These are phyloP conservation scores for Aviceda subcristata DNA, from an alignment of 2,113 vertebrate species.

Conservation along the genomic window DNA sequence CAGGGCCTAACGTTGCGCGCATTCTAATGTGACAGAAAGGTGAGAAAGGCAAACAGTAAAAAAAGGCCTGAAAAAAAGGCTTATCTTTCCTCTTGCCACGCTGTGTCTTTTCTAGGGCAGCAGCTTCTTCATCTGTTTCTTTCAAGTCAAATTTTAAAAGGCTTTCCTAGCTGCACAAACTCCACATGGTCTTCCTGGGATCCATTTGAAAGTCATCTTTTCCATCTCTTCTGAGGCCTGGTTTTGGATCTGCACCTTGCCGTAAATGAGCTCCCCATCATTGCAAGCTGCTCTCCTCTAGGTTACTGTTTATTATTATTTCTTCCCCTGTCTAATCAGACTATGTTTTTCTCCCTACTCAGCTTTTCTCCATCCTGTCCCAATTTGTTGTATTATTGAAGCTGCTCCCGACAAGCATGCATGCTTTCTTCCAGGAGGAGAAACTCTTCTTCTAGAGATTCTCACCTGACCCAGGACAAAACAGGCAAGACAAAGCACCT, in stretches of 20 bases:
- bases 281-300: neutral
- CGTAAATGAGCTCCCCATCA: accelerated
- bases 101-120: neutral
- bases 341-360: neutral
- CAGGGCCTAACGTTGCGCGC: neutral
- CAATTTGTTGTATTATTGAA: neutral
- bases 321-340: neutral
- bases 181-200: neutral
- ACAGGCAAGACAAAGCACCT: neutral
- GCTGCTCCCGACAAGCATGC: neutral
- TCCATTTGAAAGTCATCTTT: neutral
- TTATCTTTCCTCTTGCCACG: neutral
- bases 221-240: neutral
- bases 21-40: neutral
- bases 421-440: neutral
- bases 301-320: neutral
- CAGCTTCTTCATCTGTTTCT: neutral
- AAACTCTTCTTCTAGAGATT: neutral
- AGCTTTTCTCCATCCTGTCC: neutral
- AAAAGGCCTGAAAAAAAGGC: neutral
- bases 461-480: neutral
- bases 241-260: neutral
- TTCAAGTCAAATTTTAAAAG: neutral
- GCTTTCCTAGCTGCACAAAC: neutral
- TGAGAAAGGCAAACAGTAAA: neutral